phyloP scores from a whole-genome alignment of 2,888 invertebrate species.

The Idaea straminata region DNA sequence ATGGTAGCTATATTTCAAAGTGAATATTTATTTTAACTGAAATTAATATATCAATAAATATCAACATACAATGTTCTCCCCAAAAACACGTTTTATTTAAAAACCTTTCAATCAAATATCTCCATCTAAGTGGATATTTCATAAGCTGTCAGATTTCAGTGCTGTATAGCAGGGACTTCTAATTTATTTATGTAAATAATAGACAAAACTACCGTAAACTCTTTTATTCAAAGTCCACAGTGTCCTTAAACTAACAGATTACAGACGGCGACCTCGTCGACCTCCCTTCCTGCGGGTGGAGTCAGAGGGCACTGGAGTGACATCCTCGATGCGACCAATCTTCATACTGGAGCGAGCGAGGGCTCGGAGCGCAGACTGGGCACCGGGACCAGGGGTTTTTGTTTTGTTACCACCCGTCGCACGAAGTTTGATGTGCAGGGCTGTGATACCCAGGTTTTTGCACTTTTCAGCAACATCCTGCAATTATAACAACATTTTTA shows the following conservation, averaged over 20 bases:
- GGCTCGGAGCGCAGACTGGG: conserved; percentile 98
- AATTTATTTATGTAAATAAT: conserved; percentile 32
- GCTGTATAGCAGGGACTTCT: no score
- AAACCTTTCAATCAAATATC: no score
- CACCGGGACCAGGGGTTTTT: conserved; percentile 99
- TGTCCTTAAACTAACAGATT: conserved; percentile 80
- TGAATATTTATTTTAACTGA: conserved; percentile 66
- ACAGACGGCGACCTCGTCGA: conserved; percentile 99
- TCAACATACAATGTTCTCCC: conserved; percentile 58
- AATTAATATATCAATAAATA: conserved; percentile 68
- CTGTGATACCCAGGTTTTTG: conserved; percentile 97
- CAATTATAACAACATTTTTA: conserved; percentile 9
- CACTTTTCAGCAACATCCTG: conserved; percentile 99
- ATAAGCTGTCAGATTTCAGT: no score
- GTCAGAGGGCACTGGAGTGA: conserved; percentile 99
- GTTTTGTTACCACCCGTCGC: conserved; percentile 99
- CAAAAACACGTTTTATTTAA: conserved; percentile 33
- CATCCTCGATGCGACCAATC: conserved; percentile 99
- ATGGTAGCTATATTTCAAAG: conserved; percentile 56
- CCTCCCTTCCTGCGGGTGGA: conserved; percentile 99
- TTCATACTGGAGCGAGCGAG: conserved; percentile 99
- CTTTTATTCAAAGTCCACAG: conserved; percentile 70
- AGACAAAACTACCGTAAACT: conserved; percentile 53
- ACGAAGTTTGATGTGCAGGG: conserved; percentile 98
- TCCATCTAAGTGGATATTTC: no score